A percentile compares a stretch with the other conserved stretches of the same genome.
Conservation (phyloP, 2,113 vertebrate species). For the Pomatorhinus ruficollis region DNA sequence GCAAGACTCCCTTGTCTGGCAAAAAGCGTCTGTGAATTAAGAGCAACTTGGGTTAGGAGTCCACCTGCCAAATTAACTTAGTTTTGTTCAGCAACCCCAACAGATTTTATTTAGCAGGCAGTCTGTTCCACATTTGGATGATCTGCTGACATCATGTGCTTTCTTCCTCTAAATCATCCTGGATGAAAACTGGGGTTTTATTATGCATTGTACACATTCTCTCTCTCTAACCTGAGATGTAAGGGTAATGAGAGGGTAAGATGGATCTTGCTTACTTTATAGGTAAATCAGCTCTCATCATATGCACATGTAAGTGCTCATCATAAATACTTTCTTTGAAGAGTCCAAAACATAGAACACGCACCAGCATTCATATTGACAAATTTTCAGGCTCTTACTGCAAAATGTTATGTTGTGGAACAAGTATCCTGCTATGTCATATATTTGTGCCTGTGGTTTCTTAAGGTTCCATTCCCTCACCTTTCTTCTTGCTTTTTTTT, state of each 20-base stretch:
- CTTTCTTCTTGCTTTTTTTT: background rate
- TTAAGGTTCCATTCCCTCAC: background rate
- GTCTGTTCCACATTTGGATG: slow-evolving; percentile 10
- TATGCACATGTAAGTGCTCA: background rate
- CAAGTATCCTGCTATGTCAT: background rate
- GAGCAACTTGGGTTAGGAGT: slow-evolving; percentile 35
- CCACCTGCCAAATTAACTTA: slow-evolving; percentile 44
- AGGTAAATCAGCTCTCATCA: background rate
- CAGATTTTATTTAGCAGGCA: slow-evolving; percentile 44
- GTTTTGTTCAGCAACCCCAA: background rate
- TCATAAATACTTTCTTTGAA: background rate
- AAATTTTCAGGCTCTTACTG: background rate
- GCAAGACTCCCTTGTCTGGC: slow-evolving; percentile 13
- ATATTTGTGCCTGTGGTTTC: background rate
- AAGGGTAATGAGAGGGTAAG: too few relatives aligned
- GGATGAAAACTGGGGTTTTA: background rate
- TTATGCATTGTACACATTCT: background rate
- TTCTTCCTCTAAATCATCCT: background rate
- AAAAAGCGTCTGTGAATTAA: background rate
- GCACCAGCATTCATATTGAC: background rate
- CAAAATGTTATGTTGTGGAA: background rate
- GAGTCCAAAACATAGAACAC: background rate
- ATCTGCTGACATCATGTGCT: background rate
- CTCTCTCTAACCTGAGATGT: background rate
- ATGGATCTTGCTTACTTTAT: background rate